Conservation (phyloP, 2,888 invertebrate genomes). For the Limnephilus lunatus region DNA sequence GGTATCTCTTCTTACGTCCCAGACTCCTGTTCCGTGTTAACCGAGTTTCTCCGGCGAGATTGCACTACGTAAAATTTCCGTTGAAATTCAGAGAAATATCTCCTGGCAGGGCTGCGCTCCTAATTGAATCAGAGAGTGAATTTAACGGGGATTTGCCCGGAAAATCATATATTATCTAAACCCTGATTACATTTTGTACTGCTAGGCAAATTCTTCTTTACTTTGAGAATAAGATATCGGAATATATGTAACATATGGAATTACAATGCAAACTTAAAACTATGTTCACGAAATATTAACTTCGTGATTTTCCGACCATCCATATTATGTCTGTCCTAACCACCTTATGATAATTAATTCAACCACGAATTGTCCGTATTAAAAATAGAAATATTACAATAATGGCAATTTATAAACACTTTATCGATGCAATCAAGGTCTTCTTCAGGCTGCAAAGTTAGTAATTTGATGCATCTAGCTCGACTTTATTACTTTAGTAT, state of each 20-base stretch:
- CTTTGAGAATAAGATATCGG: not conserved
- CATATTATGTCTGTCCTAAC: no score
- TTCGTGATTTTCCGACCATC: no score
- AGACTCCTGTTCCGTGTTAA: not conserved
- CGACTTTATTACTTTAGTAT: no score
- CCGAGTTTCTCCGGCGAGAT: not conserved
- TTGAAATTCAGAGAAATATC: slow-evolving; percentile 5
- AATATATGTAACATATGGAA: not conserved
- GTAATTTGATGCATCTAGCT: no score
- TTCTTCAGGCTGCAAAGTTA: no score
- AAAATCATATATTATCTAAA: not conserved
- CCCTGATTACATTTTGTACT: no score
- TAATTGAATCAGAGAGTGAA: slow-evolving; percentile 34
- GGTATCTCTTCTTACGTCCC: slow-evolving; percentile 24
- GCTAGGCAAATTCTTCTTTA: not conserved
- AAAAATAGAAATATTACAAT: no score
- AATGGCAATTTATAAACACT: no score
- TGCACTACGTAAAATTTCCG: slow-evolving; percentile 39
- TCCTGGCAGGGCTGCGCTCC: slow-evolving; percentile 19
- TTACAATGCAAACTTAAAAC: not conserved
- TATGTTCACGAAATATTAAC: no score
- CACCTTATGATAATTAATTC: no score
- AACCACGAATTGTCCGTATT: no score
- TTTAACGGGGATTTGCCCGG: not conserved
- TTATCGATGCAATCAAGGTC: no score